These are phyloP conservation scores for Phoxinus phoxinus DNA, from an alignment of 2,113 vertebrate genomes.

Conservation along the genomic window DNA sequence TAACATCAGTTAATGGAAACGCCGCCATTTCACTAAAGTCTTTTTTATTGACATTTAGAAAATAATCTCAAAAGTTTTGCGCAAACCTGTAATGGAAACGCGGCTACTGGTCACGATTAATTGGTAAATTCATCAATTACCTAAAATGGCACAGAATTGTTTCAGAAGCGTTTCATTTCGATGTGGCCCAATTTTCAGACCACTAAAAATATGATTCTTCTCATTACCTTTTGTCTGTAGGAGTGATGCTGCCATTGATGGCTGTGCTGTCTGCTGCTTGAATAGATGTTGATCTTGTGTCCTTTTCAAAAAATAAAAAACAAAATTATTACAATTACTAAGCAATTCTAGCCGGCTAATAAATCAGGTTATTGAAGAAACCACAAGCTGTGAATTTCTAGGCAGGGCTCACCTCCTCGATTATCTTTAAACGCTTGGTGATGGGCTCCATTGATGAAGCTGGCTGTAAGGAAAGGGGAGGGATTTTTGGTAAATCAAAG, in stretches of 20 bases:
- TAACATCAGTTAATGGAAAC: no score
- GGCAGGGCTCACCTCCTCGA: slow-evolving; percentile 86
- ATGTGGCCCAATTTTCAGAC: not conserved
- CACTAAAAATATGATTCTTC: not conserved
- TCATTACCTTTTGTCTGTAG: slow-evolving; percentile 95
- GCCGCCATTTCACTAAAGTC: no score
- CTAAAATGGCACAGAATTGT: not conserved
- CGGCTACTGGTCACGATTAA: no score
- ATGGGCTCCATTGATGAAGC: slow-evolving; percentile 84
- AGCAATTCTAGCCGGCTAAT: not conserved
- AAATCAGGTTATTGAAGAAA: not conserved
- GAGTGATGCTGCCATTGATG: slow-evolving; percentile 94
- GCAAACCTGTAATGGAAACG: no score
- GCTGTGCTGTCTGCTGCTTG: slow-evolving; percentile 98
- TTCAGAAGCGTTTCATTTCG: no score
- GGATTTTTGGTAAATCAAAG: not conserved
- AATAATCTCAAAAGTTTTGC: no score
- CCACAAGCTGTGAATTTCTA: not conserved
- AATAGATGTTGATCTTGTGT: slow-evolving; percentile 93
- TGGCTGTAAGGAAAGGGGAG: slow-evolving; percentile 66
- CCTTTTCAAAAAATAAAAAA: slow-evolving; percentile 73
- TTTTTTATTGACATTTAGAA: no score
- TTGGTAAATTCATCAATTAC: not conserved
- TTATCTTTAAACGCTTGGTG: slow-evolving; percentile 95
- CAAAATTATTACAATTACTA: not conserved